Evolutionary conservation across 2,888 invertebrate species (phyloP).

Genomic region (Leptodirus hochenwartii): DNA sequence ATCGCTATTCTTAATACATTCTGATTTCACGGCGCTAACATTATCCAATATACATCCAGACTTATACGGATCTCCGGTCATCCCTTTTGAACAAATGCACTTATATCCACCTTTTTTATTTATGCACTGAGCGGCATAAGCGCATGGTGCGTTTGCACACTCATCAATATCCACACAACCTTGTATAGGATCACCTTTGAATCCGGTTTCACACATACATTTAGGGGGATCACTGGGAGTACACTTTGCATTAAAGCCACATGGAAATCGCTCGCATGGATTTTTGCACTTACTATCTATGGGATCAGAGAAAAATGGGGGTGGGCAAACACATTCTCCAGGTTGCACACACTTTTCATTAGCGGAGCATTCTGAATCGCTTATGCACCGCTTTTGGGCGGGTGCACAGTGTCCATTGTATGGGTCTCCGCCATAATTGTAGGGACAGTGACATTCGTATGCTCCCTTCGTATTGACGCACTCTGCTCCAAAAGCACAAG

Average conservation of each 20-base stretch:
- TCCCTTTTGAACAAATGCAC: conserved; percentile 70
- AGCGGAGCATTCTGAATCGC: conserved; percentile 63
- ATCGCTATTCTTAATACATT: conserved; percentile 54
- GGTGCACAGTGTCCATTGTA: conserved; percentile 67
- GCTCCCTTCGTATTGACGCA: conserved; percentile 66
- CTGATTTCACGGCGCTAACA: conserved; percentile 32
- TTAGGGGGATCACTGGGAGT: conserved; percentile 76
- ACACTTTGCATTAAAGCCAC: conserved; percentile 80
- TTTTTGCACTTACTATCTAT: conserved; percentile 60
- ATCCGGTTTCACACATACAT: conserved; percentile 76
- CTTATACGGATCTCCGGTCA: conserved; percentile 71
- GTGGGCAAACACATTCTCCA: conserved; percentile 79
- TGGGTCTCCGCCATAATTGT: conserved; percentile 65
- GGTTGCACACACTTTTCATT: conserved; percentile 87
- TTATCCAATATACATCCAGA: conserved; percentile 49
- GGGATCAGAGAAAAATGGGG: conserved; percentile 74
- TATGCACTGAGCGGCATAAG: conserved; percentile 73
- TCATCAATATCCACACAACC: conserved; percentile 78
- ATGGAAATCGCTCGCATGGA: conserved; percentile 78
- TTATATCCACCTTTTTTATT: conserved; percentile 74
- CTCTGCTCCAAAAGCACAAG: conserved; percentile 75
- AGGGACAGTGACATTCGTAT: conserved; percentile 63
- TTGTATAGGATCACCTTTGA: conserved; percentile 67
- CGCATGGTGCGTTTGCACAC: conserved; percentile 69
- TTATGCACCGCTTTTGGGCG: conserved; percentile 64